These are phyloP conservation scores for Gymnarchus niloticus DNA, from an alignment of 2,113 vertebrate species.

Conservation along the genomic window DNA sequence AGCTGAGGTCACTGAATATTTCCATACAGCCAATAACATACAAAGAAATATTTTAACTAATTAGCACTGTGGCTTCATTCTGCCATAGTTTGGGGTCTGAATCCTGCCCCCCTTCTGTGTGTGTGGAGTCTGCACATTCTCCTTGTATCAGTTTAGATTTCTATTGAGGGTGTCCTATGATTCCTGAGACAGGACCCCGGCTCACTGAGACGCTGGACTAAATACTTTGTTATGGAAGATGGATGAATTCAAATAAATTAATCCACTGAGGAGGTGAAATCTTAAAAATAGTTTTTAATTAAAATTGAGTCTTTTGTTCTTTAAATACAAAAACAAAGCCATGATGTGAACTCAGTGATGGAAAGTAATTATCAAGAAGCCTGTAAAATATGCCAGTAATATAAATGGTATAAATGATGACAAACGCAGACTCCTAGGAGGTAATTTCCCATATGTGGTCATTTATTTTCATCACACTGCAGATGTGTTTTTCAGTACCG, in stretches of 20 bases:
- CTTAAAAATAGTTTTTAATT: background rate
- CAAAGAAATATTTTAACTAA: too few species aligned
- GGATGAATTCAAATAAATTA: background rate
- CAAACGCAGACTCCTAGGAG: too few species aligned
- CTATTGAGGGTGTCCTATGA: too few species aligned
- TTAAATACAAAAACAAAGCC: background rate
- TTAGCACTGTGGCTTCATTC: too few species aligned
- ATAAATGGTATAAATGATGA: background rate
- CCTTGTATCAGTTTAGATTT: too few species aligned
- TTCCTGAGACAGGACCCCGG: too few species aligned
- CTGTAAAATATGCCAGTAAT: background rate
- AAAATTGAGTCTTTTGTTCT: background rate
- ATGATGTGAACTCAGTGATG: background rate
- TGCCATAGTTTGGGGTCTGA: too few species aligned
- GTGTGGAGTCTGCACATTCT: too few species aligned
- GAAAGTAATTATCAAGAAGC: background rate
- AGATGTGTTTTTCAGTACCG: background rate
- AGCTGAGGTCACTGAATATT: background rate
- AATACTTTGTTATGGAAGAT: background rate
- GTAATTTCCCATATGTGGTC: too few species aligned
- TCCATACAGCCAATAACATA: too few species aligned
- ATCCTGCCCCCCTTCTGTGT: too few species aligned
- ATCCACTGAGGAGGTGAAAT: background rate
- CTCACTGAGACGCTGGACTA: background rate
- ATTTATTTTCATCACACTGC: background rate